Conservation (phyloP, 2,797 vertebrate genomes). For the Anniella stebbinsi region DNA sequence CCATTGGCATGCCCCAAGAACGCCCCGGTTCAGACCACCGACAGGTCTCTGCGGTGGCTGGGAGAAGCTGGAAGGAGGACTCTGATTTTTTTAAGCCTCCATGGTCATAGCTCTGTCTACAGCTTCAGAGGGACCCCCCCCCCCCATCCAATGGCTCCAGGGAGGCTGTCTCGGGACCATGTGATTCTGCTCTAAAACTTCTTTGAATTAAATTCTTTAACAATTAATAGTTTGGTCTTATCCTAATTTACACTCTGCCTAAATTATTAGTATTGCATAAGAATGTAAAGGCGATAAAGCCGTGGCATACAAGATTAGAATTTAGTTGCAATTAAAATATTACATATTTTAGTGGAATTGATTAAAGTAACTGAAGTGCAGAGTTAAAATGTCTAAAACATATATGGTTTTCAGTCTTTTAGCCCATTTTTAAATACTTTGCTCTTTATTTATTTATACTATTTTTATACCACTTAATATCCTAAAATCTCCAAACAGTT, state of each 20-base stretch:
- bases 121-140: too few species aligned
- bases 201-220: neutral
- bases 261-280: neutral
- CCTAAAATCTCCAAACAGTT: too few species aligned
- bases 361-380: neutral
- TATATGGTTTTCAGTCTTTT: neutral
- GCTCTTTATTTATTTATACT: neutral
- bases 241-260: rapidly evolving
- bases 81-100: too few species aligned
- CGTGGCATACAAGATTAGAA: constrained; percentile 19
- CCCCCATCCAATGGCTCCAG: too few species aligned
- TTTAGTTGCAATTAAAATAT: constrained; percentile 25
- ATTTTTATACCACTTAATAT: too few species aligned
- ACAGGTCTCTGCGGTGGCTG: too few species aligned
- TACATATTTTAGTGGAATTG: constrained; percentile 2
- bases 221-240: neutral
- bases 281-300: neutral
- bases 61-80: too few species aligned
- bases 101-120: too few species aligned
- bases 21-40: too few species aligned
- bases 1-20: too few species aligned
- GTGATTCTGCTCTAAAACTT: neutral
- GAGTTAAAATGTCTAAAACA: neutral
- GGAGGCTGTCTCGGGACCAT: too few species aligned
- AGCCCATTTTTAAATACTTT: neutral